phyloP scores from a whole-genome alignment of 2,888 invertebrate genomes.

The Drosophila affinis region DNA sequence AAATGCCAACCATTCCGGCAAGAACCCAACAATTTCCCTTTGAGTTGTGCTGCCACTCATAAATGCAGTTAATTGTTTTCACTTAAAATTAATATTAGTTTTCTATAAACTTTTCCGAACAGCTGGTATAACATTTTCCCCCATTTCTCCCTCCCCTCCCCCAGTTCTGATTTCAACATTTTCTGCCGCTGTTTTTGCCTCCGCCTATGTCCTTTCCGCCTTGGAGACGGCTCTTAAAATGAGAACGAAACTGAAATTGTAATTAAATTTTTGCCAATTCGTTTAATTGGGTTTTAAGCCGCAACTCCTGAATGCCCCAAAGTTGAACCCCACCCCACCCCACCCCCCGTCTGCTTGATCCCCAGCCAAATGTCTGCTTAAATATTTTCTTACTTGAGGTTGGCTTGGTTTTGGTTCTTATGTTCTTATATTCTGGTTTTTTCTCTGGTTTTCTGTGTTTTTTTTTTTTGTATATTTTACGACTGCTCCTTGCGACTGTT shows the following conservation, averaged over 20 bases:
- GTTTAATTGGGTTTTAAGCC: constrained; percentile 77
- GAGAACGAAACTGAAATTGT: constrained; percentile 53
- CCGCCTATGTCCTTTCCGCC: neutral
- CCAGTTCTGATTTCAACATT: neutral
- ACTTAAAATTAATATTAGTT: constrained; percentile 46
- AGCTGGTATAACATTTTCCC: constrained; percentile 37
- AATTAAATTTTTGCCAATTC: constrained; percentile 73
- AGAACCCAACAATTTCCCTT: neutral
- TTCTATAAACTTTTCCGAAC: constrained; percentile 40
- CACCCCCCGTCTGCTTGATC: neutral
- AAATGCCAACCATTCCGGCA: neutral
- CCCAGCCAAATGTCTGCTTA: constrained; percentile 31
- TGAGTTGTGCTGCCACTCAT: neutral
- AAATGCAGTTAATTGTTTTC: constrained; percentile 49
- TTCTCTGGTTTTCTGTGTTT: neutral
- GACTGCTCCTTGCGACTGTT: constrained; percentile 60
- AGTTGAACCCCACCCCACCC: constrained; percentile 56
- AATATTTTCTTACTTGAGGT: constrained; percentile 37
- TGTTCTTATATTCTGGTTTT: too few relatives aligned
- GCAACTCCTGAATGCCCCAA: constrained; percentile 50
- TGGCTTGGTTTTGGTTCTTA: constrained; percentile 4
- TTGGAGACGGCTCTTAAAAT: constrained; percentile 22
- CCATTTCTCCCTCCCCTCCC: neutral
- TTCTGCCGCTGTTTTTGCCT: neutral
- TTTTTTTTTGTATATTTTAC: constrained; percentile 59